Evolutionary conservation across 2,888 invertebrate genomes (phyloP).

Genomic region (Neuroscelio doddi): DNA sequence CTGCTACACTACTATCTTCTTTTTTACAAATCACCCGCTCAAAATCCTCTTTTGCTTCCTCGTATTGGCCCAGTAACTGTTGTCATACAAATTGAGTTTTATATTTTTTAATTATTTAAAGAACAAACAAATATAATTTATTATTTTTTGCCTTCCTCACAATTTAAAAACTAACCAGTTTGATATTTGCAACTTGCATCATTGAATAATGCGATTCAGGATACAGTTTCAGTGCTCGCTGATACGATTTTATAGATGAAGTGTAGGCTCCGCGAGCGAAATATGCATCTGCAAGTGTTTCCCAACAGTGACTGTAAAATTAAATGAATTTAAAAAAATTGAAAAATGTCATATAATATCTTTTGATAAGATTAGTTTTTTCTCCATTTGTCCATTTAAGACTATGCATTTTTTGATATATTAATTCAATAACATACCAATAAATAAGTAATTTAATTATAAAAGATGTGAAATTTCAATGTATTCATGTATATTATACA

Average conservation of each 20-base stretch:
- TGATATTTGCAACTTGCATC: slow-evolving; percentile 84
- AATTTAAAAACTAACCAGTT: slow-evolving; percentile 72
- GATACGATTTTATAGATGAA: slow-evolving; percentile 91
- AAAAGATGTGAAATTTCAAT: too few relatives aligned
- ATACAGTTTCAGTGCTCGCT: slow-evolving; percentile 81
- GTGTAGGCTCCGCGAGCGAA: slow-evolving; percentile 90
- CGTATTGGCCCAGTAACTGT: slow-evolving; percentile 79
- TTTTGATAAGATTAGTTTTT: too few relatives aligned
- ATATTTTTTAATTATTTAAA: too few relatives aligned
- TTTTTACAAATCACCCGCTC: slow-evolving; percentile 75
- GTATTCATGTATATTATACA: too few relatives aligned
- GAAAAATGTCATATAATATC: too few relatives aligned
- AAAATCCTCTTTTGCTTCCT: slow-evolving; percentile 83
- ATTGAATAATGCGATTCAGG: slow-evolving; percentile 80
- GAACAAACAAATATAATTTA: too few relatives aligned
- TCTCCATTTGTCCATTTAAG: too few relatives aligned
- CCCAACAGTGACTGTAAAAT: slow-evolving; percentile 79
- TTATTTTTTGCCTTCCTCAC: too few relatives aligned
- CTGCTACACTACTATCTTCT: slow-evolving; percentile 76
- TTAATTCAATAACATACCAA: too few relatives aligned
- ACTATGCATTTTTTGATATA: too few relatives aligned
- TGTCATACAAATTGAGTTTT: slow-evolving; percentile 24
- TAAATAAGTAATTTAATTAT: too few relatives aligned
- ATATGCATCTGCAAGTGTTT: slow-evolving; percentile 93
- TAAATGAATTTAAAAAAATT: background rate